Conservation (phyloP, 2,113 vertebrate species). For the Toxostoma redivivum region DNA sequence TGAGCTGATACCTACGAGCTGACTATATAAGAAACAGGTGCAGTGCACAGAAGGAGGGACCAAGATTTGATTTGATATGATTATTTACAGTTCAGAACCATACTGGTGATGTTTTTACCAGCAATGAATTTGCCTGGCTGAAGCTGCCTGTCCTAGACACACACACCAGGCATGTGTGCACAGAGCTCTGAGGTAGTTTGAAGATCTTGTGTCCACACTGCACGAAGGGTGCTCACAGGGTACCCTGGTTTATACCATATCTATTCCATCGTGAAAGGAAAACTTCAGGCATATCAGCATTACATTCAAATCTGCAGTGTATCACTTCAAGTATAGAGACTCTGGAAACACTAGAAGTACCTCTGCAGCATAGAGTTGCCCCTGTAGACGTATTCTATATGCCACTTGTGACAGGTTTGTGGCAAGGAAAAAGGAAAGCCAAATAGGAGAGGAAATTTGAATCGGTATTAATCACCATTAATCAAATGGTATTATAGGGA, state of each 20-base stretch:
- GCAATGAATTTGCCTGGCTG: background rate
- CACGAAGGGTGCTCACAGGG: background rate
- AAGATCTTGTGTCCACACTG: background rate
- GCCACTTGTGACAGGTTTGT: background rate
- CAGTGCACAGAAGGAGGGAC: background rate
- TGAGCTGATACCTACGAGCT: background rate
- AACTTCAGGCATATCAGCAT: background rate
- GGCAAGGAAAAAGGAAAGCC: background rate
- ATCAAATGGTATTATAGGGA: background rate
- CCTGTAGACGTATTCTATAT: background rate
- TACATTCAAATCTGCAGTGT: background rate
- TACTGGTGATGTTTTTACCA: background rate
- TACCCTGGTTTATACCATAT: background rate
- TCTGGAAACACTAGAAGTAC: background rate
- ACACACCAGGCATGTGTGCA: accelerated
- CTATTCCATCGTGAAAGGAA: background rate
- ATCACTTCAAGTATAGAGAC: background rate
- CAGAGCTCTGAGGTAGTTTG: background rate
- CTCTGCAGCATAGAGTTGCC: background rate
- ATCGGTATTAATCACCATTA: background rate
- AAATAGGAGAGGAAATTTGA: background rate
- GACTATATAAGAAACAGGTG: background rate
- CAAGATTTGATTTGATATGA: background rate
- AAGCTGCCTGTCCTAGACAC: background rate
- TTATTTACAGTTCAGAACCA: background rate